Percentiles rank a stretch among this genome's conserved stretches.
phyloP scores from a whole-genome alignment of 2,888 invertebrate genomes.

The Chouioia cunea region DNA sequence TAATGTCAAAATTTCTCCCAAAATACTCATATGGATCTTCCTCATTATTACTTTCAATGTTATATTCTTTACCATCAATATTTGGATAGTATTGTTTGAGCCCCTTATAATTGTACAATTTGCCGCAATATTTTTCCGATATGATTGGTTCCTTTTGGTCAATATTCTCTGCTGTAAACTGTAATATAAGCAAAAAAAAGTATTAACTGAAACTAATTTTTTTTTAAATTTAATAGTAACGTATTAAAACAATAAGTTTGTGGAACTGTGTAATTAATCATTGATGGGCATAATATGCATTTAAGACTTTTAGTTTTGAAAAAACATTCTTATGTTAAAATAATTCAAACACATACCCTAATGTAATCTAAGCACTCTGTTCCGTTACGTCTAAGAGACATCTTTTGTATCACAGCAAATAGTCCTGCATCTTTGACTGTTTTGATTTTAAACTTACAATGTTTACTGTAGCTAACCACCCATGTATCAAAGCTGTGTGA shows the following conservation, averaged over 20 bases:
- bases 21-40: neutral
- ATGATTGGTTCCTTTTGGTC: conserved; percentile 15
- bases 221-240: conserved; percentile 7
- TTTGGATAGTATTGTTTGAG: conserved; percentile 15
- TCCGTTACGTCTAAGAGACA: conserved; percentile 66
- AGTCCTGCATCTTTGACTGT: conserved; percentile 63
- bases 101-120: conserved; percentile 52
- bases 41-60: conserved; percentile 47
- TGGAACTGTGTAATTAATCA: no score
- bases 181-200: conserved; percentile 49
- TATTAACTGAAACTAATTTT: neutral
- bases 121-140: conserved; percentile 63
- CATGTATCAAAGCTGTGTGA: conserved; percentile 49
- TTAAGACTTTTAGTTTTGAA: no score
- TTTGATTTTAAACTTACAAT: conserved; percentile 58
- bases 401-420: conserved; percentile 70
- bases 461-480: conserved; percentile 29
- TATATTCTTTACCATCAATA: conserved; percentile 49
- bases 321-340: neutral
- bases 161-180: conserved; percentile 63
- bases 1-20: conserved; percentile 42
- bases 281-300: no score
- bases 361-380: conserved; percentile 70
- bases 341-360: conserved; percentile 55
- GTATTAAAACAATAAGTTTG: no score